Conservation (phyloP, 2,113 vertebrate genomes). For the Rhegmatorhina hoffmannsi region DNA sequence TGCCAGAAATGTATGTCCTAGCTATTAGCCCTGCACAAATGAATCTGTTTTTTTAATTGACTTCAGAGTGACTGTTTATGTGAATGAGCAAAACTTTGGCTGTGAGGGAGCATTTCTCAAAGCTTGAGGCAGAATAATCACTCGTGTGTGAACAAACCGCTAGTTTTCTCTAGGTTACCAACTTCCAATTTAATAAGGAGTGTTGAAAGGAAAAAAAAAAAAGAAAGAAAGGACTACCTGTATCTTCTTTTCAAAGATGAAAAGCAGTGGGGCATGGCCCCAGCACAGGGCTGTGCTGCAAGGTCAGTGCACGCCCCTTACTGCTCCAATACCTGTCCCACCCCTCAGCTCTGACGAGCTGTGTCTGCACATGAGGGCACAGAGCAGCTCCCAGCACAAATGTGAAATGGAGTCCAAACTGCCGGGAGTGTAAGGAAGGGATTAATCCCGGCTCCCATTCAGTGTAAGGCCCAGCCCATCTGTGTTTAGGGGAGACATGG, state of each 20-base stretch:
- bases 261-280: not conserved
- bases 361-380: not conserved
- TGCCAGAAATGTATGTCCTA: not conserved
- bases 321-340: not conserved
- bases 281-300: not conserved
- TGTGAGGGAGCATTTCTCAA: not conserved
- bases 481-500: not conserved
- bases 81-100: slow-evolving; percentile 4
- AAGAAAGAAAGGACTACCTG: not conserved
- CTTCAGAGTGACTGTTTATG: not conserved
- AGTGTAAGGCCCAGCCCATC: not conserved
- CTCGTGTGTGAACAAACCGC: not conserved
- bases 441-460: not conserved
- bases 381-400: not conserved
- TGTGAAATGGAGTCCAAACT: rapidly evolving
- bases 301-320: not conserved
- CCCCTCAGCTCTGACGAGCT: not conserved
- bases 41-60: slow-evolving; percentile 33
- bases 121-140: not conserved
- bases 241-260: not conserved
- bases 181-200: not conserved
- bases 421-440: not conserved
- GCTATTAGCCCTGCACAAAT: not conserved
- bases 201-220: not conserved
- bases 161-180: not conserved